Evolutionary conservation across 2,113 vertebrate genomes (phyloP).

Genomic region (Salvelinus fontinalis): DNA sequence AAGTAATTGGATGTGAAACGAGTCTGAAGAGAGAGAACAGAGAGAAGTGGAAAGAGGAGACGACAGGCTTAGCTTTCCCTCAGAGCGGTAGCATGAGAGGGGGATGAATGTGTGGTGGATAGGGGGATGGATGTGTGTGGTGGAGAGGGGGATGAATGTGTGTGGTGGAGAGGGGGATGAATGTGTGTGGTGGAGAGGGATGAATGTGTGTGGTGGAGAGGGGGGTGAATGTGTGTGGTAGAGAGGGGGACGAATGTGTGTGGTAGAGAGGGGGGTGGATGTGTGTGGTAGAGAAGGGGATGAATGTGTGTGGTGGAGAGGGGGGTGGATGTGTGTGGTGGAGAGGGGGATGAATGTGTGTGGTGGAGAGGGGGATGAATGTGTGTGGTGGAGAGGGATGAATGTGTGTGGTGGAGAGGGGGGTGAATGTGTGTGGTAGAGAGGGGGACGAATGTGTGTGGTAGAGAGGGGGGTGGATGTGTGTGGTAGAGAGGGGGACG

Average conservation of each 20-base stretch:
- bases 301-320: neutral
- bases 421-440: neutral
- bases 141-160: too few species aligned
- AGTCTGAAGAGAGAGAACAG: neutral
- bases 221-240: too few species aligned
- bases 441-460: neutral
- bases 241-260: too few species aligned
- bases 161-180: neutral
- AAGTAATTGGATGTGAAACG: conserved; percentile 1
- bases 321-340: conserved; percentile 6
- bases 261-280: too few species aligned
- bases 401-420: neutral
- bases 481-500: neutral
- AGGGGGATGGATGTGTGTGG: too few species aligned
- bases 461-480: too few species aligned
- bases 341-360: neutral
- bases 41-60: neutral
- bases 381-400: neutral
- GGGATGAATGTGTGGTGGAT: neutral
- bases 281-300: neutral
- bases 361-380: too few species aligned
- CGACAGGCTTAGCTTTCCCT: neutral
- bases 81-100: conserved; percentile 14
- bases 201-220: conserved; percentile 1
- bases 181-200: neutral